A percentile compares a stretch with the other conserved stretches of the same genome.
Conservation (phyloP, 2,797 vertebrate genomes). For the Pantherophis vulpinus region DNA sequence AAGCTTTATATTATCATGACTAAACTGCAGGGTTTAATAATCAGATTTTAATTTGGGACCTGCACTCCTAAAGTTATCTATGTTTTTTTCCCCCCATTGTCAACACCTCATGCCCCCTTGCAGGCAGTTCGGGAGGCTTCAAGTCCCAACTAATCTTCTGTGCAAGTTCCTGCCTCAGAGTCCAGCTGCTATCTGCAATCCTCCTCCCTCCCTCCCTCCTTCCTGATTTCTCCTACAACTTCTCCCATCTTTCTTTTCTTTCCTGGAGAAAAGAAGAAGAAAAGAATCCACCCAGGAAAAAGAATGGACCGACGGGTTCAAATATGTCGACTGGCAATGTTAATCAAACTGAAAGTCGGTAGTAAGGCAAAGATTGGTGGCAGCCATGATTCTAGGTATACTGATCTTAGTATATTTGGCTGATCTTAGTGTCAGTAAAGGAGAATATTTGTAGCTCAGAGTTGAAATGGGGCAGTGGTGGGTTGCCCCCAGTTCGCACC, state of each 20-base stretch:
- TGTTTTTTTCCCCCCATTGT: constrained; percentile 20
- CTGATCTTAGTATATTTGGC: background rate
- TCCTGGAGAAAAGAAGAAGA: background rate
- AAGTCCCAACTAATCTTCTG: background rate
- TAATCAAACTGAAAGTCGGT: background rate
- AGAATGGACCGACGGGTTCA: background rate
- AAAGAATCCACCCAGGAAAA: background rate
- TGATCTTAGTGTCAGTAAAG: background rate
- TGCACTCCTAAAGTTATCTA: constrained; percentile 30
- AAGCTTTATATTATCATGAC: constrained; percentile 38
- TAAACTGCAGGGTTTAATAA: constrained; percentile 45
- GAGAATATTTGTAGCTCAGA: too few species aligned
- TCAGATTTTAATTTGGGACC: constrained; percentile 52
- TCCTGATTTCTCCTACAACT: background rate
- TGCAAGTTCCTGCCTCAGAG: background rate
- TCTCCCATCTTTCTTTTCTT: background rate
- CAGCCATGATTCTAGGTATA: background rate
- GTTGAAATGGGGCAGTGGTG: too few species aligned
- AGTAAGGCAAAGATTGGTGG: background rate
- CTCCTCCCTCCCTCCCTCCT: background rate
- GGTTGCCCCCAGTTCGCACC: too few species aligned
- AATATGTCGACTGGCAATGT: background rate
- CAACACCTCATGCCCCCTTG: constrained; percentile 9
- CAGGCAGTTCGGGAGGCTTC: background rate
- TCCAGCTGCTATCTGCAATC: background rate